phyloP scores from a whole-genome alignment of 2,113 vertebrate genomes.

The Erinaceus europaeus region DNA sequence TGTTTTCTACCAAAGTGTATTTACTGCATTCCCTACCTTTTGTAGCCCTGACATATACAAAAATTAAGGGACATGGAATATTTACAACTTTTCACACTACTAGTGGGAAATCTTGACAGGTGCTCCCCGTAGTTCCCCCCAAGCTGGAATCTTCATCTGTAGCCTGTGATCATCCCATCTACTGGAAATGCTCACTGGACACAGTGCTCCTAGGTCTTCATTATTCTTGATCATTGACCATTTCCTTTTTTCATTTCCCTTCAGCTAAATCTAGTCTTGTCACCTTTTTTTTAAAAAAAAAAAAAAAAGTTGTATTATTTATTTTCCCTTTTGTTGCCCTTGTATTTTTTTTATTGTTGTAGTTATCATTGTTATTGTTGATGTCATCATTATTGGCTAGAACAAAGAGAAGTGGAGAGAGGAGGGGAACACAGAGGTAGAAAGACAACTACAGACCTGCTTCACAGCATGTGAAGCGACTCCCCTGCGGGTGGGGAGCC shows the following conservation, averaged over 20 bases:
- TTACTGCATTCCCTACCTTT: background rate
- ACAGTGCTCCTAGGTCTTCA: background rate
- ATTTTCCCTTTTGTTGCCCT: too few species aligned
- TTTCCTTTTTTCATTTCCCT: background rate
- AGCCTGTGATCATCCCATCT: background rate
- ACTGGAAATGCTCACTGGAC: background rate
- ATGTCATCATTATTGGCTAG: too few species aligned
- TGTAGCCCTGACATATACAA: background rate
- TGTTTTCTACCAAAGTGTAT: background rate
- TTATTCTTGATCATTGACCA: background rate
- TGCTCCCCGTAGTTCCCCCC: background rate
- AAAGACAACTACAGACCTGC: too few species aligned
- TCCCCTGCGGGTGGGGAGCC: too few species aligned
- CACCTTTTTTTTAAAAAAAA: too few species aligned
- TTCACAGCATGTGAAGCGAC: too few species aligned
- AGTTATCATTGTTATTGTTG: too few species aligned
- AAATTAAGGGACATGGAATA: background rate
- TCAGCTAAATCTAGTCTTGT: background rate
- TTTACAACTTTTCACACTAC: background rate
- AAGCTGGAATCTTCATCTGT: background rate
- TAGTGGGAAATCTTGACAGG: background rate
- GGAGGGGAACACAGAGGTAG: too few species aligned
- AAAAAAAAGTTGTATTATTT: too few species aligned
- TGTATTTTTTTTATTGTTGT: too few species aligned
- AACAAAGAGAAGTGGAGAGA: too few species aligned